Evolutionary conservation across 1,140 invertebrate species (phyloP), one percentile per base, ranked within the genome.

Genomic region (Colletes latitarsis): DNA sequence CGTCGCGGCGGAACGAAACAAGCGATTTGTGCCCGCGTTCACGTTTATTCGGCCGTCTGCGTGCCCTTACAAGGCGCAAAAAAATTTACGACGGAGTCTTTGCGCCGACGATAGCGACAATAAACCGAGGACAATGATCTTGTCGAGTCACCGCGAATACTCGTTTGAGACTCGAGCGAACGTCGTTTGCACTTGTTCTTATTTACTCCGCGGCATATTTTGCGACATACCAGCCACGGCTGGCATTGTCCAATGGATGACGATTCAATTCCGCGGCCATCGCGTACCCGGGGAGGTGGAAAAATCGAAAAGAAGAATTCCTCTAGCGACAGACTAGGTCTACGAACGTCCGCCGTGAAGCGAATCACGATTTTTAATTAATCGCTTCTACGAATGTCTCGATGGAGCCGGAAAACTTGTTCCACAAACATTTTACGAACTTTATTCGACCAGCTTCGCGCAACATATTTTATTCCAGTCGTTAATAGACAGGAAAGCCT

Each of bases 111-210:
- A 68, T 41, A 76, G 66, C 46, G 60, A 77, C 81, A 64, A 78
- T 82, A 78, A 79, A 78, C 39, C 68, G 30, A 6, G 66, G 76
- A 79, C 69, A 79, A 82, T 82, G 78, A 82, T 82, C 53, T 72
- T 39, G 76, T 70, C 60, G 53, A 82, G 81, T 82, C 81, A 79
- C n/a, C 58, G 68, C 30, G 74, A 72, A 82, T 49, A 55, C 19
- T 21, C 46, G 49, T 21, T 46, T n/a, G 21, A 17, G 39, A 6
- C 60, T 52, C n/a, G 64, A 14, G 14, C 30, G 43, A 66, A 66
- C 46, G 55, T 64, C 17, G 12, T 77, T 70, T n/a, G 67, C 80
- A 68, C 74, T 82, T 71, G 62, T 19, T 55, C 67, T 77, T 76
- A 53, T 76, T 81, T 69, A 68, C 49, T 5, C 39, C 14, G 19